These are phyloP conservation scores for Idaea biselata DNA, from an alignment of 2,888 invertebrate genomes.

Conservation along the genomic window DNA sequence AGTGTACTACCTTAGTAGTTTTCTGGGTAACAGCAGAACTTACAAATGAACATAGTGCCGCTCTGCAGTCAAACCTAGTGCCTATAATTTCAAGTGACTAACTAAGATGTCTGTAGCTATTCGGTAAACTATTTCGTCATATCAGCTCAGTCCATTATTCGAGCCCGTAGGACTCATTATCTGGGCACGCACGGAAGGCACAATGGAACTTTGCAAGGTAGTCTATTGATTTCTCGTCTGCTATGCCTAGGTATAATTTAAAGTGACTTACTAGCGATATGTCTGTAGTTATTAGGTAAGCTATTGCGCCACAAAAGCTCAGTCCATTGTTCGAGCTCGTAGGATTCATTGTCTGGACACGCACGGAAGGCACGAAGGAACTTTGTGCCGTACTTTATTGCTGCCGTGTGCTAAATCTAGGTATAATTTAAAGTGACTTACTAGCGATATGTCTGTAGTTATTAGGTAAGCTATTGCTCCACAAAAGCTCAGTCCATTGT, in stretches of 20 bases:
- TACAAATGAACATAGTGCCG: neutral
- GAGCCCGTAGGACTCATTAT: slow-evolving; percentile 68
- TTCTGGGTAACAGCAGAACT: neutral
- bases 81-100: neutral
- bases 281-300: slow-evolving; percentile 86
- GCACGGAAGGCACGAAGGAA: slow-evolving; percentile 89
- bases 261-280: slow-evolving; percentile 83
- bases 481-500: no score
- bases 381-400: slow-evolving; percentile 82
- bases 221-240: slow-evolving; percentile 80
- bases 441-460: no score
- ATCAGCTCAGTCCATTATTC: neutral
- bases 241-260: neutral
- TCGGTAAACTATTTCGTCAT: neutral
- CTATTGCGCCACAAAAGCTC: slow-evolving; percentile 88
- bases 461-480: no score
- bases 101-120: neutral
- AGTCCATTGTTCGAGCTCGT: slow-evolving; percentile 88
- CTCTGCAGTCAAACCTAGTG: neutral
- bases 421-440: no score
- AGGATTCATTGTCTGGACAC: slow-evolving; percentile 88
- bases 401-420: no score
- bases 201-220: slow-evolving; percentile 86
- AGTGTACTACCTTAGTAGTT: neutral
- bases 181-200: slow-evolving; percentile 90